phyloP scores from a whole-genome alignment of 2,797 vertebrate species.

The Enteromius radiatus region DNA sequence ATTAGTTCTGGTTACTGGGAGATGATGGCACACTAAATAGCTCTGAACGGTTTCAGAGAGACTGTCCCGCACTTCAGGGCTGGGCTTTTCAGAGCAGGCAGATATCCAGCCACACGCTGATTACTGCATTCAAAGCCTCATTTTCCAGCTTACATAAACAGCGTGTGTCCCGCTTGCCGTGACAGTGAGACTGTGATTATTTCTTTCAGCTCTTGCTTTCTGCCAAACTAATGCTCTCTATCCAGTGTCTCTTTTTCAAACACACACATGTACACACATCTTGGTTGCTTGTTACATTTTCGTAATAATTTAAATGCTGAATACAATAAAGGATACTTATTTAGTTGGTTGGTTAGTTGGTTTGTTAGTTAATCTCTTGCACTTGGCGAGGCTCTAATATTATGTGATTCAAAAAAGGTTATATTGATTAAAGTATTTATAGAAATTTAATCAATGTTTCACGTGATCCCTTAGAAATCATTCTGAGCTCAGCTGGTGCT shows the following conservation, averaged over 20 bases:
- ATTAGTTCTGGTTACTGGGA: conserved; percentile 63
- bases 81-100: conserved; percentile 50
- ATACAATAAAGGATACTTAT: neutral
- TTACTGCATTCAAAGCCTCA: conserved; percentile 63
- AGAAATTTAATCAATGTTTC: neutral
- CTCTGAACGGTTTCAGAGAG: conserved; percentile 42
- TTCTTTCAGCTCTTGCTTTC: conserved; percentile 40
- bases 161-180: conserved; percentile 51
- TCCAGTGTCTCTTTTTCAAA: neutral
- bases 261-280: neutral
- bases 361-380: no score
- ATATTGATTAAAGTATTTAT: neutral
- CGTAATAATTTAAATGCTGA: neutral
- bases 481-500: neutral
- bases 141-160: conserved; percentile 65
- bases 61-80: conserved; percentile 49
- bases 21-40: conserved; percentile 57
- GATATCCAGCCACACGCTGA: conserved; percentile 61
- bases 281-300: neutral
- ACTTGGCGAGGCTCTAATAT: no score
- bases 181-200: conserved; percentile 55
- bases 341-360: no score
- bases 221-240: conserved; percentile 27
- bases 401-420: neutral
- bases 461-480: neutral